phyloP scores from a whole-genome alignment of 1,140 invertebrate species.

The Drosophila saltans region DNA sequence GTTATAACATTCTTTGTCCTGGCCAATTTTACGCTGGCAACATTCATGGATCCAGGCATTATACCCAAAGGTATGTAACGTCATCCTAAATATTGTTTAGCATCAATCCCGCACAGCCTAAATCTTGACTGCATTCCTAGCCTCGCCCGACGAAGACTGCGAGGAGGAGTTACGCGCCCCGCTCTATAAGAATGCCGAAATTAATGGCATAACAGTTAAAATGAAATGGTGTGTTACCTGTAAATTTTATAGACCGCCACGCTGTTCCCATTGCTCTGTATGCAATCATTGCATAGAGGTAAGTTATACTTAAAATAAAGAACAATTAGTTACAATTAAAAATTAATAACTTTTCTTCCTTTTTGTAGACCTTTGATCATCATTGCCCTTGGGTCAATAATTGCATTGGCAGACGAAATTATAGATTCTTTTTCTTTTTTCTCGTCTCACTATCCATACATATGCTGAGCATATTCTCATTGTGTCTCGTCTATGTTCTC shows the following conservation, averaged over 20 bases:
- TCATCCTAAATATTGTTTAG: conserved; percentile 50
- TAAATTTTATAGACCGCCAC: conserved; percentile 99
- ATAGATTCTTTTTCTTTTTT: conserved; percentile 99
- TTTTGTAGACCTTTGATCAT: conserved; percentile 98
- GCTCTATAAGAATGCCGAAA: conserved; percentile 98
- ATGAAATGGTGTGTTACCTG: conserved; percentile 99
- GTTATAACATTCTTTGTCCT: conserved; percentile 98
- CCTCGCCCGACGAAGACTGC: conserved; percentile 96
- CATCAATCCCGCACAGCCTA: conserved; percentile 60
- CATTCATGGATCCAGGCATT: conserved; percentile 99
- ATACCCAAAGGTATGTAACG: conserved; percentile 96
- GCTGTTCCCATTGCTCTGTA: conserved; percentile 99
- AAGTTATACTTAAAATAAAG: conserved; percentile 65
- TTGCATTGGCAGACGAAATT: conserved; percentile 99
- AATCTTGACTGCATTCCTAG: conserved; percentile 85
- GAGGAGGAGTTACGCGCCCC: conserved; percentile 99
- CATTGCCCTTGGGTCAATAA: conserved; percentile 99
- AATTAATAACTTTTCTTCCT: conserved; percentile 37
- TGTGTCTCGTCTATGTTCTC: conserved; percentile 96
- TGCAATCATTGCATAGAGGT: conserved; percentile 99
- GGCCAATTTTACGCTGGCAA: conserved; percentile 98
- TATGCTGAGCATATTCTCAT: conserved; percentile 97
- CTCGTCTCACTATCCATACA: conserved; percentile 97
- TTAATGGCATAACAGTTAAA: conserved; percentile 98
- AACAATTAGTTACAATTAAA: too few species aligned